Percentiles rank a stretch among this genome's conserved stretches.
Conservation (phyloP, 2,888 invertebrate genomes). For the Rotaria macrura region DNA sequence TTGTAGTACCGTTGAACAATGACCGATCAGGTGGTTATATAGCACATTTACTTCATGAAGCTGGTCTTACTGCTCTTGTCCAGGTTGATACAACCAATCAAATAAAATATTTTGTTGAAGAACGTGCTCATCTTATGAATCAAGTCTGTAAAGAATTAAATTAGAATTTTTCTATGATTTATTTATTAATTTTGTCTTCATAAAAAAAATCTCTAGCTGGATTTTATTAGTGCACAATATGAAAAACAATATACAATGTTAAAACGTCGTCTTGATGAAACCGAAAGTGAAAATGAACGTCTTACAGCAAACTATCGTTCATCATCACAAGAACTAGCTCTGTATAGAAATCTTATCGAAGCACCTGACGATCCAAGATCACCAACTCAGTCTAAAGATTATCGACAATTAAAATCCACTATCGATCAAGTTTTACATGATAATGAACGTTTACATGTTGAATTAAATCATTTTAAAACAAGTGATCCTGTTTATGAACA, state of each 20-base stretch:
- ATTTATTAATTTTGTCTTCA: not conserved
- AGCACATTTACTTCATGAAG: not conserved
- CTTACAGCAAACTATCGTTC: not conserved
- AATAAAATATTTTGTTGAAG: not conserved
- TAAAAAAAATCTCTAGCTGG: not conserved
- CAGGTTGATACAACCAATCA: not conserved
- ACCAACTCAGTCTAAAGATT: not conserved
- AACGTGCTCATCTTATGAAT: not conserved
- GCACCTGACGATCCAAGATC: not conserved
- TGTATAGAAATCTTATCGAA: not conserved
- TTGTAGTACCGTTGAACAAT: not conserved
- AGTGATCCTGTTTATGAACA: constrained; percentile 20
- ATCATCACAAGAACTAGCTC: not conserved
- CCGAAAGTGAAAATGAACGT: not conserved
- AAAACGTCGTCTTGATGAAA: not conserved
- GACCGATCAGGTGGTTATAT: not conserved
- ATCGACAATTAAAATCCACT: not conserved
- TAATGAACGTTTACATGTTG: not conserved
- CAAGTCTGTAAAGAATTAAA: not conserved
- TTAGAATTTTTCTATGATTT: not conserved
- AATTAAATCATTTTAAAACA: constrained; percentile 12
- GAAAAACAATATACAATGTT: not conserved
- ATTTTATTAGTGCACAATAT: not conserved
- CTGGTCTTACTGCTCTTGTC: not conserved
- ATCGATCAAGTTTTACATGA: not conserved